phyloP scores from a whole-genome alignment of 2,888 invertebrate species.

The Melikaiella ostensackeni region DNA sequence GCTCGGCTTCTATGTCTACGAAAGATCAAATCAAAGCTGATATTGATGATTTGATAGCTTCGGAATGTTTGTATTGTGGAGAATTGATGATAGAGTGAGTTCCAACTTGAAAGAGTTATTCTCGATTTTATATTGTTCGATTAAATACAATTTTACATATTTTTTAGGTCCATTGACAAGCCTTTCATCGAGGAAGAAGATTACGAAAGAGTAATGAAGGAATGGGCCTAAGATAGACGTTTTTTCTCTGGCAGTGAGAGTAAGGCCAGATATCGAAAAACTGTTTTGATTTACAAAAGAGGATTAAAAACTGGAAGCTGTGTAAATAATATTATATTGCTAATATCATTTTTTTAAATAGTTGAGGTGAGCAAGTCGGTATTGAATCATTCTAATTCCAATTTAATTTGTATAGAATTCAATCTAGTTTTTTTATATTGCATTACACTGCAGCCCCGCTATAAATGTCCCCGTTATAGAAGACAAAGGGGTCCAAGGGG shows the following conservation, averaged over 20 bases:
- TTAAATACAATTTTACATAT: constrained; percentile 33
- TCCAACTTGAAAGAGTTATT: constrained; percentile 23
- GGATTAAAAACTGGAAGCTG: not conserved
- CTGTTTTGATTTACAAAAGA: constrained; percentile 12
- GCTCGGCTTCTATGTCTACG: constrained; percentile 79
- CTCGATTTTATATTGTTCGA: not conserved
- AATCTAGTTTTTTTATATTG: not conserved
- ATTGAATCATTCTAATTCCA: not conserved
- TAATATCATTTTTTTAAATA: not conserved
- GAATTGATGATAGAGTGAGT: constrained; percentile 89
- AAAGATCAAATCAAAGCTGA: constrained; percentile 87
- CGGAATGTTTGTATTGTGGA: constrained; percentile 96
- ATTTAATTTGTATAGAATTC: not conserved
- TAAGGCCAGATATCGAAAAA: not conserved
- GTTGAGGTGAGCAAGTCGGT: not conserved
- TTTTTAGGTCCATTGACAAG: constrained; percentile 87
- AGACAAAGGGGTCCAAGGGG: too few relatives aligned
- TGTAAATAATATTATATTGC: constrained; percentile 2
- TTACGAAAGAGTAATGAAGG: constrained; percentile 89
- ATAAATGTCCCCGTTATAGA: too few relatives aligned
- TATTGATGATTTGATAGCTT: constrained; percentile 92
- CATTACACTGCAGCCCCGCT: too few relatives aligned
- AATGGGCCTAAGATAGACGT: constrained; percentile 86
- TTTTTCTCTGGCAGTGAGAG: not conserved
- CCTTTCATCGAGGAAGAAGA: constrained; percentile 92